Evolutionary conservation across 2,888 invertebrate species (phyloP), one percentile per base, ranked within the genome.

Genomic region (Siphlonurus alternatus): DNA sequence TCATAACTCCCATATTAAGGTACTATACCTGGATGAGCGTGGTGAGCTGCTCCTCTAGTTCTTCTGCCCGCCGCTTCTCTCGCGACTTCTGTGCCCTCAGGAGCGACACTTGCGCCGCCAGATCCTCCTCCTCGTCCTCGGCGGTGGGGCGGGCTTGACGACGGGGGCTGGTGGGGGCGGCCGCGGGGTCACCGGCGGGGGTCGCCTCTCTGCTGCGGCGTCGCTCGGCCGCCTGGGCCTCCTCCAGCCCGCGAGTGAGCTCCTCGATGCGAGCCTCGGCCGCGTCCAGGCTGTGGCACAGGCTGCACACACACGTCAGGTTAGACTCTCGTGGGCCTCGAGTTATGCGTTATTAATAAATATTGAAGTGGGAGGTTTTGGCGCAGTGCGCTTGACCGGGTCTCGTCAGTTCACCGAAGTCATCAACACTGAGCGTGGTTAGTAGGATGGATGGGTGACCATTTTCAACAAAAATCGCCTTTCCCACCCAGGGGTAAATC

Each of bases 231-330:
- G 56, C 22, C 20, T 56, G 56, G 7, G 87, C 76, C 69, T 91
- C 90, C 70, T 93, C 93, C 68, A 89, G 79, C 74, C 83, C 85
- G 74, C 85, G 85, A 72, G 87, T 88, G 64, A 91, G 78, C 67
- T 94, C 93, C 72, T 93, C 93, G 74, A 87, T 86, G 73, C 87
- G 87, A 59, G 81, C 75, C 76, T 95, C 94, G 71, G 94, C 78
- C 25, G 82, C 81, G 74, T 93, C 91, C 69, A 92, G 85, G 70
- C 83, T 89, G 66, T 82, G 78, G 71, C 85, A 84, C 72, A 92
- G 80, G 68, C 86, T 88, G 77, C 25, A 71, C 69, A 64, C 51
- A 20, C 61, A 67, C 66, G n/a, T 64, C 62, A 20, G 63, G 19
- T 61, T 60, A 56, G 5, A 62, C 59, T 62, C 53, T 61, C 23